phyloP scores from a whole-genome alignment of 2,113 vertebrate species.

The Dromas ardeola region DNA sequence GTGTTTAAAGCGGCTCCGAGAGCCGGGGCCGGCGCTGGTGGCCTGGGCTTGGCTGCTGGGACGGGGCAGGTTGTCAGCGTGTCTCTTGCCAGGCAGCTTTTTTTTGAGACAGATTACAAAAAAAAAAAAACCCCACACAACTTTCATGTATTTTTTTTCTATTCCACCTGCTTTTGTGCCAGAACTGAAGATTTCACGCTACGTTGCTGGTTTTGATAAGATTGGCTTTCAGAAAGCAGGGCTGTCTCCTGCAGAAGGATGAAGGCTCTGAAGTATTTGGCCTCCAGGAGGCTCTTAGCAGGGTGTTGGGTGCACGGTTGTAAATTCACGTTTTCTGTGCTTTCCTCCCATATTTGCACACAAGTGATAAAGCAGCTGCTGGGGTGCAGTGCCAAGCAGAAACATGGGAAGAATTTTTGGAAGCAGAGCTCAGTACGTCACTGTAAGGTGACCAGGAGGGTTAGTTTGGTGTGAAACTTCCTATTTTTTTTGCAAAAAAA shows the following conservation, averaged over 20 bases:
- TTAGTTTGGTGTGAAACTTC: neutral
- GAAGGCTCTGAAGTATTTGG: neutral
- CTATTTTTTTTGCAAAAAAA: no score
- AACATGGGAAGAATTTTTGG: neutral
- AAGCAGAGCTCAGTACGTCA: neutral
- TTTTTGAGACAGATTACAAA: neutral
- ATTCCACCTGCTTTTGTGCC: neutral
- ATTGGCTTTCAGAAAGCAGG: neutral
- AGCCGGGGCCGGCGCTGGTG: neutral
- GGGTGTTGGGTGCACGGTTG: neutral
- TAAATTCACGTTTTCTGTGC: neutral
- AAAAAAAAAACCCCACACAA: no score
- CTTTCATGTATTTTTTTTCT: neutral
- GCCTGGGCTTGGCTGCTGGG: neutral
- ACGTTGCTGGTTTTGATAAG: neutral
- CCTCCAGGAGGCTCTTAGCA: neutral
- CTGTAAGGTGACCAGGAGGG: neutral
- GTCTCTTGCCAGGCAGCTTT: neutral
- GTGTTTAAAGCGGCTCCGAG: neutral
- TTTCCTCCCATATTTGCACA: neutral
- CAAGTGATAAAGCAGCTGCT: neutral
- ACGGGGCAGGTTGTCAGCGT: neutral
- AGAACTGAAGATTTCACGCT: neutral
- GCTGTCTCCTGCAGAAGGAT: neutral
- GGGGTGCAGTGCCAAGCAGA: neutral